Percentiles rank a stretch among this genome's conserved stretches.
phyloP scores from a whole-genome alignment of 2,888 invertebrate genomes.

The Microctonus hyperodae region DNA sequence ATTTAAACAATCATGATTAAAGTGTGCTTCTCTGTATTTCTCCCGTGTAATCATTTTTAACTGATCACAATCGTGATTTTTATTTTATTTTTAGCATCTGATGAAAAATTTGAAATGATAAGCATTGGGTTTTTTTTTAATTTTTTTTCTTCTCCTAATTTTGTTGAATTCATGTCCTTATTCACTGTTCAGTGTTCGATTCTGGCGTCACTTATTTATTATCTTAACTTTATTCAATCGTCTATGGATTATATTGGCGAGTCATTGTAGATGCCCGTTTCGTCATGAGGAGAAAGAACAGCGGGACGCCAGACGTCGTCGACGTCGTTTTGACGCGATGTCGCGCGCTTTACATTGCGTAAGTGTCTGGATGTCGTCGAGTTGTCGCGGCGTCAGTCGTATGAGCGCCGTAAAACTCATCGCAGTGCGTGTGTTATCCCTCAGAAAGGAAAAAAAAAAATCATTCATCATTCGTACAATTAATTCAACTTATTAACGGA shows the following conservation, averaged over 20 bases:
- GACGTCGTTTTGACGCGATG: conserved; percentile 39
- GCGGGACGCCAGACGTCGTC: conserved; percentile 34
- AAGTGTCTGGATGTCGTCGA: conserved; percentile 55
- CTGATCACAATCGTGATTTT: not conserved
- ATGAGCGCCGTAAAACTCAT: conserved; percentile 50
- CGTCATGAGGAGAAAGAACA: conserved; percentile 30
- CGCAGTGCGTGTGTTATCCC: conserved; percentile 36
- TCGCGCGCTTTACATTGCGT: conserved; percentile 49
- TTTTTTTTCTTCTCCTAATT: no score
- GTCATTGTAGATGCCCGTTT: conserved; percentile 21
- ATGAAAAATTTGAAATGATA: no score
- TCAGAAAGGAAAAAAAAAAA: conserved; percentile 26
- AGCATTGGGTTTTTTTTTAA: no score
- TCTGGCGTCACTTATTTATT: not conserved
- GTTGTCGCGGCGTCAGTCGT: conserved; percentile 54
- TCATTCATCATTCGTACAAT: not conserved
- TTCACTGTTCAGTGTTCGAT: not conserved
- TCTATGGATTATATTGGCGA: not conserved
- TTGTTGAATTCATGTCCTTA: not conserved
- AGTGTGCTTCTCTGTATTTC: no score
- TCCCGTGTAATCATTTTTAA: not conserved
- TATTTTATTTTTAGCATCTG: no score
- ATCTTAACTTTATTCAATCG: not conserved
- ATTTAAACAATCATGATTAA: no score
- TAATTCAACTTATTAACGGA: not conserved